Evolutionary conservation across 2,113 vertebrate species (phyloP).

Genomic region (Stictonetta naevosa): DNA sequence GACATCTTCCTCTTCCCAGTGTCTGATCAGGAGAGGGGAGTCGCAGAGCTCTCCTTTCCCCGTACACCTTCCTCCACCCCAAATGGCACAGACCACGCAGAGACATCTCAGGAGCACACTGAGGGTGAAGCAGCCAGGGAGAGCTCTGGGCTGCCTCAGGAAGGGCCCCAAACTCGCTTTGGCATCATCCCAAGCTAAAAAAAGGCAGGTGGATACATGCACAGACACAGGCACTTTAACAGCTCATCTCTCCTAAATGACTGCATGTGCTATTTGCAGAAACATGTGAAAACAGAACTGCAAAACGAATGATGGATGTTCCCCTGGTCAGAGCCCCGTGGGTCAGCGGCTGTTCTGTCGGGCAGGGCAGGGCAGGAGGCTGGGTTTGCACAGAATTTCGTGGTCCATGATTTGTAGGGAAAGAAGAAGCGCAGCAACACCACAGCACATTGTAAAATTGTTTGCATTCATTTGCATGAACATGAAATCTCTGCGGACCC

Average conservation of each 20-base stretch:
- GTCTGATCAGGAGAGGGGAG: neutral
- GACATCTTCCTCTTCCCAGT: neutral
- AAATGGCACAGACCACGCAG: accelerated
- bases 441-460: neutral
- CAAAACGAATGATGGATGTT: neutral
- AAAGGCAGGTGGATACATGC: neutral
- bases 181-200: neutral
- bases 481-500: neutral
- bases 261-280: neutral
- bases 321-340: accelerated
- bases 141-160: neutral
- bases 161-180: neutral
- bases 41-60: neutral
- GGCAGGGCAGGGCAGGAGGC: neutral
- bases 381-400: neutral
- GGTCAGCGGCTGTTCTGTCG: neutral
- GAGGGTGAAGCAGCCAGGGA: neutral
- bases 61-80: neutral
- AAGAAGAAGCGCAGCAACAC: neutral
- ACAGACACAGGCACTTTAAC: neutral
- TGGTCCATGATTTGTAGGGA: neutral
- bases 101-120: neutral
- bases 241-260: neutral
- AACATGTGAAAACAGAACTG: neutral
- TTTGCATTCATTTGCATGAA: constrained; percentile 34